phyloP scores from a whole-genome alignment of 2,113 vertebrate genomes.

The Ammospiza nelsoni region DNA sequence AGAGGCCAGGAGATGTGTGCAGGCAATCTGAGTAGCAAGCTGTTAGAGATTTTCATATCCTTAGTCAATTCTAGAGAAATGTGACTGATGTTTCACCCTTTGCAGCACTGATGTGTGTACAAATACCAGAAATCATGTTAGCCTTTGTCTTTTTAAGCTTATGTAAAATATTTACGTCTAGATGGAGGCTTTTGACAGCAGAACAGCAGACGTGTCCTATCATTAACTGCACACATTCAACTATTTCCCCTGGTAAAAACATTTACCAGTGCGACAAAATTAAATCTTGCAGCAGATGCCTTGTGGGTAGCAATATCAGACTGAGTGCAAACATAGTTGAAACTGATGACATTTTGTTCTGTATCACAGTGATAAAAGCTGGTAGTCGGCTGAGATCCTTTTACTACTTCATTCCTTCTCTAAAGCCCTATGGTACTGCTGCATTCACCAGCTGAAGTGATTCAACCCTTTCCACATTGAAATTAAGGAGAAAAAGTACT shows the following conservation, averaged over 20 bases:
- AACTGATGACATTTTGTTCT: slow-evolving; percentile 31
- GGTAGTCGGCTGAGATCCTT: neutral
- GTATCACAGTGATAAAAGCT: slow-evolving; percentile 28
- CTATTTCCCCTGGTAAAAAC: slow-evolving; percentile 36
- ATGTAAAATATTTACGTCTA: slow-evolving; percentile 37
- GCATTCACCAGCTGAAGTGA: neutral
- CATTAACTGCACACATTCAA: neutral
- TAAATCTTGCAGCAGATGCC: slow-evolving; percentile 50
- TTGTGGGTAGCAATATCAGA: slow-evolving; percentile 58
- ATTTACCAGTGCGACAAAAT: slow-evolving; percentile 45
- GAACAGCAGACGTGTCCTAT: neutral
- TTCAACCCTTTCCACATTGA: neutral
- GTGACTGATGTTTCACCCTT: neutral
- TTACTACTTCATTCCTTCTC: slow-evolving; percentile 11
- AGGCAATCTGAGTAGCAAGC: neutral
- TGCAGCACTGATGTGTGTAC: neutral
- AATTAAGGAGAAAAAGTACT: neutral
- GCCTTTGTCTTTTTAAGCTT: neutral
- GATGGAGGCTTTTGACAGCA: slow-evolving; percentile 15
- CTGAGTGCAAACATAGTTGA: slow-evolving; percentile 43
- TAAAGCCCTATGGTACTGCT: neutral
- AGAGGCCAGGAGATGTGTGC: neutral
- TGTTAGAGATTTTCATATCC: neutral
- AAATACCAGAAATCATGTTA: neutral
- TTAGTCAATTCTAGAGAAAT: neutral